These are phyloP conservation scores for Pegoplata infirma DNA, from an alignment of 2,888 invertebrate genomes.

Conservation along the genomic window DNA sequence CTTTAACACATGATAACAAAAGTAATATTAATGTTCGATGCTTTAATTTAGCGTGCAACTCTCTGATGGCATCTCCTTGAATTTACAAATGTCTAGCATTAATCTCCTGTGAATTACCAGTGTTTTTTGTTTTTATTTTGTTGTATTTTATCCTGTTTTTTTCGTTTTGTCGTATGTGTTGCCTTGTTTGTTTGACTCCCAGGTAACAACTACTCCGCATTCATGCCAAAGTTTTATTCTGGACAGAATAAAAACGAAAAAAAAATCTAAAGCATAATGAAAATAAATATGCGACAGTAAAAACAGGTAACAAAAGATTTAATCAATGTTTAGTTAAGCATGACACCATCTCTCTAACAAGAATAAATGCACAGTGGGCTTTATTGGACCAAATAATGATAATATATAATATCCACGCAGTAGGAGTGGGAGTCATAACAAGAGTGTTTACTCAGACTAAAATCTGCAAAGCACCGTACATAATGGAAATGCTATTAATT, in stretches of 20 bases:
- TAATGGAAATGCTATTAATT: too few relatives aligned
- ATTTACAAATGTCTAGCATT: conserved; percentile 58
- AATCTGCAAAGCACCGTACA: too few relatives aligned
- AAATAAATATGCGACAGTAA: conserved; percentile 67
- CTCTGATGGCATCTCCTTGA: conserved; percentile 57
- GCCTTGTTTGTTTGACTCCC: conserved; percentile 24
- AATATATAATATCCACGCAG: too few relatives aligned
- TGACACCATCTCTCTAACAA: conserved; percentile 51
- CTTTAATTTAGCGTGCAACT: conserved; percentile 57
- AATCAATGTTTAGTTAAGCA: conserved; percentile 65
- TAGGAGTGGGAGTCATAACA: too few relatives aligned
- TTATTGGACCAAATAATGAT: too few relatives aligned
- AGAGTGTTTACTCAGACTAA: too few relatives aligned
- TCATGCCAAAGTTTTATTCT: conserved; percentile 23
- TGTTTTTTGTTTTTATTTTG: conserved; percentile 33
- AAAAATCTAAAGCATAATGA: conserved; percentile 59
- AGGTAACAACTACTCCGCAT: conserved; percentile 19
- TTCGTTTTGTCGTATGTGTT: conserved; percentile 14
- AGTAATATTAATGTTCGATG: conserved; percentile 55
- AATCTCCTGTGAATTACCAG: conserved; percentile 56
- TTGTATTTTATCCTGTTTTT: conserved; percentile 7
- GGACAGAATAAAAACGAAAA: not conserved
- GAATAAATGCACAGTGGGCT: not conserved
- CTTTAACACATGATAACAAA: conserved; percentile 51
- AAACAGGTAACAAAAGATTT: conserved; percentile 67